Conservation (phyloP, 2,113 vertebrate genomes). For the Phylloscopus trochilus region DNA sequence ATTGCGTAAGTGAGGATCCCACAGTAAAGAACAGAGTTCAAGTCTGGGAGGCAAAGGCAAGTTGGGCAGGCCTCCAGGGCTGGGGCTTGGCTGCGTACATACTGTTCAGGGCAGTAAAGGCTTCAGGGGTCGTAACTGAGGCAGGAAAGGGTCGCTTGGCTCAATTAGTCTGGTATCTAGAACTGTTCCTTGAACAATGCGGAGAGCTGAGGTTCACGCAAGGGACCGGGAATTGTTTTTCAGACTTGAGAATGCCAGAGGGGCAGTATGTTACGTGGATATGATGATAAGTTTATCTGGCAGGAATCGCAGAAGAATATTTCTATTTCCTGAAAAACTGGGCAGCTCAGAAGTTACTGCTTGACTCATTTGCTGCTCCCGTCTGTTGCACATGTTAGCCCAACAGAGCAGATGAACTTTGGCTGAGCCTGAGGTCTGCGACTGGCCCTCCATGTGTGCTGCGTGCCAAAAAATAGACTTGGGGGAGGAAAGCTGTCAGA, state of each 20-base stretch:
- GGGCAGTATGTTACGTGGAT: not conserved
- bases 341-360: not conserved
- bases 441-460: not conserved
- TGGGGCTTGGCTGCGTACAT: not conserved
- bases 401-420: not conserved
- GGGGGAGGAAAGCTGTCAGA: not conserved
- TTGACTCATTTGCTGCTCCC: not conserved
- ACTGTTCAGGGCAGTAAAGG: not conserved
- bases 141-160: not conserved
- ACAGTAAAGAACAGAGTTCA: not conserved
- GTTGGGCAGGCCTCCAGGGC: not conserved
- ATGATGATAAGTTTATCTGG: not conserved
- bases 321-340: not conserved
- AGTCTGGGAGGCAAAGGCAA: not conserved
- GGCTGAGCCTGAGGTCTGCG: not conserved
- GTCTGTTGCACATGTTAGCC: not conserved
- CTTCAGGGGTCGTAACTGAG: not conserved
- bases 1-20: not conserved
- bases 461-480: not conserved
- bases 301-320: not conserved
- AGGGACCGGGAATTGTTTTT: not conserved
- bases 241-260: not conserved
- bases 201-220: not conserved
- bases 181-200: not conserved
- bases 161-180: not conserved